Base-by-base conservation (phyloP, 2,113 vertebrate species). In the Gopherus evgoodei region DNA sequence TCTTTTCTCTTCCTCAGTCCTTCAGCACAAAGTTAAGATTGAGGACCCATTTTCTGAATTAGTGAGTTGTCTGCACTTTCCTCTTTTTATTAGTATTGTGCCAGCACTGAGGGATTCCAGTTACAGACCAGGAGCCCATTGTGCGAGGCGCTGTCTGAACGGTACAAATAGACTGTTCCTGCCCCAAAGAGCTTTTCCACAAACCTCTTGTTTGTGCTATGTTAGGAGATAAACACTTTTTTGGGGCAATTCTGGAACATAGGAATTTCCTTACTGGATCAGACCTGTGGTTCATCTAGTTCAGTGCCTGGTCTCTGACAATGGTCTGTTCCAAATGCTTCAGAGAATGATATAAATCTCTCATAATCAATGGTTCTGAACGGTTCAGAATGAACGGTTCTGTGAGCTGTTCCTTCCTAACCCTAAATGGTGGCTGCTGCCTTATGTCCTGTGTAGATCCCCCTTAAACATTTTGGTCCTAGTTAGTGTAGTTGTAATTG, bases 91-190 rank as follows among this genome's bases (percentile, higher is more conserved):
- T 52, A 19, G 35, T 50, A 2, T 44, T 35, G 0, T 16, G 78
- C 3, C 38, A 49, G 19, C 0, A 0, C 52, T 0, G 14, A 75
- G 57, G 54, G 17, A 42, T 76, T 59, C 54, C 72, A 86, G 44
- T 76, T 75, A 52, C 31, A 78, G 5, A 49, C 81, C 35, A 72
- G n/a, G 76, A 57, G 27, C 78, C 2, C 0, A 0, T 27, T 83
- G 54, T 54, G 80, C 25, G 81, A 0, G 0, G 54, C 49, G 49
- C 53, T 59, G 1, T 0, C 0, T 5, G 50, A 87, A 25, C 62
- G 16, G 29, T 69, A 19, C 17, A 21, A 84, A 75, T 17, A 57
- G n/a, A 27, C 9, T 6, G 2, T 38, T 10, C 1, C 22, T 89
- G 88, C 79, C 72, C 72, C 14, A 27, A 21, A 31, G 83, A 72